phyloP scores from a whole-genome alignment of 2,113 vertebrate genomes.

The Isichthys henryi region DNA sequence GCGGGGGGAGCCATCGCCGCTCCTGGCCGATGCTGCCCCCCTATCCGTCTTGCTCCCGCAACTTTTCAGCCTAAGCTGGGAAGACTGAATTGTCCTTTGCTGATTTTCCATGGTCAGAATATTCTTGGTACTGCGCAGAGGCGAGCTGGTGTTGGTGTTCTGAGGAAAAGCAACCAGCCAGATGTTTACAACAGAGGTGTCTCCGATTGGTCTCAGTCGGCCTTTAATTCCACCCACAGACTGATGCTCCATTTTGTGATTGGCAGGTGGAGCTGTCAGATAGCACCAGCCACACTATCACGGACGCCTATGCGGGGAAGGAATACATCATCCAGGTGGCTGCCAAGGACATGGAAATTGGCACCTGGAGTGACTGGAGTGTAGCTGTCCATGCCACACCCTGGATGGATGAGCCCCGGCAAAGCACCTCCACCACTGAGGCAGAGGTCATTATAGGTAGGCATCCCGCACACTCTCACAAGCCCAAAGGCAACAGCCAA shows the following conservation, averaged over 20 bases:
- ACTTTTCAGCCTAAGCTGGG: not conserved
- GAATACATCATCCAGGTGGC: constrained; percentile 98
- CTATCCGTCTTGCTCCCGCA: not conserved
- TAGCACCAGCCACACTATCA: constrained; percentile 86
- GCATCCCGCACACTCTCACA: not conserved
- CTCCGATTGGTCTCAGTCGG: not conserved
- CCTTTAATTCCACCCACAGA: not conserved
- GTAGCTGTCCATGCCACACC: constrained; percentile 88
- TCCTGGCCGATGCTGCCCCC: not conserved
- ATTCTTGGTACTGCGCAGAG: not conserved
- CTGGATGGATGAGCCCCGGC: constrained; percentile 84
- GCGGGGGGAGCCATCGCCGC: not conserved
- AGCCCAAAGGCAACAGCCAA: not conserved
- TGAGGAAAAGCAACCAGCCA: not conserved
- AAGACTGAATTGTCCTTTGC: not conserved
- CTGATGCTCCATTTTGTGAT: constrained; percentile 2
- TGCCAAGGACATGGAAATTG: constrained; percentile 91
- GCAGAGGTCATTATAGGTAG: constrained; percentile 52
- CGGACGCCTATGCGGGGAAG: constrained; percentile 85
- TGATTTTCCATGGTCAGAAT: not conserved
- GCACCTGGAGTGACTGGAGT: constrained; percentile 97
- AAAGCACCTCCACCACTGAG: constrained; percentile 68
- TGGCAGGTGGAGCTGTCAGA: constrained; percentile 86
- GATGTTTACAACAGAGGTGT: not conserved
- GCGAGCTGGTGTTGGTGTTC: not conserved